Conservation (phyloP, 37 sponge, comb jelly and placozoan species). For the Mnemiopsis leidyi region DNA sequence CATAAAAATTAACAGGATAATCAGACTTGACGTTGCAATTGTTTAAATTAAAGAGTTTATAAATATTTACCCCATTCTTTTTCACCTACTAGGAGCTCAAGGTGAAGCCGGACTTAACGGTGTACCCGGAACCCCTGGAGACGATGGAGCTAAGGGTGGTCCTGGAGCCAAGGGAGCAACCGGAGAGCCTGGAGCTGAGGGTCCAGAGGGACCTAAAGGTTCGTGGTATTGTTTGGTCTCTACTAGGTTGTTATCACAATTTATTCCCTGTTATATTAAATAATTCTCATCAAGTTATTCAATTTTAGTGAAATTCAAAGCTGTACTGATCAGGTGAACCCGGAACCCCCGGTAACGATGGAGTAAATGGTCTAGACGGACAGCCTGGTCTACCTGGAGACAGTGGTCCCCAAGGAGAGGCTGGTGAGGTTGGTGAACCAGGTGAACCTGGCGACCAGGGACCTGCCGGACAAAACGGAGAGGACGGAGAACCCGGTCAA, state of each 20-base stretch:
- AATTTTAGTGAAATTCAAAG: too few relatives aligned
- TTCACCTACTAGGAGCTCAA: not conserved
- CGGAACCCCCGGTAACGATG: constrained; percentile 23
- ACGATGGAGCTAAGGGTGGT: not conserved
- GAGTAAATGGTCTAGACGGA: constrained; percentile 30
- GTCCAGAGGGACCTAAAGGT: constrained; percentile 14
- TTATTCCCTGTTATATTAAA: too few relatives aligned
- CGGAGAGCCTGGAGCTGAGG: constrained; percentile 27
- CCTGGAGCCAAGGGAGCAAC: not conserved
- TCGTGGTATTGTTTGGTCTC: not conserved
- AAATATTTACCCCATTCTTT: too few relatives aligned
- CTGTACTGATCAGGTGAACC: not conserved
- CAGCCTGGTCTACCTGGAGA: constrained; percentile 8
- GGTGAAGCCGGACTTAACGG: not conserved
- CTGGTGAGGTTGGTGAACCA: not conserved
- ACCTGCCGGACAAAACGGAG: not conserved
- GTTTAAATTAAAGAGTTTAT: too few relatives aligned
- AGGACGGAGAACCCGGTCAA: not conserved
- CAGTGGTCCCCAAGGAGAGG: not conserved
- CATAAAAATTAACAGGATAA: too few relatives aligned
- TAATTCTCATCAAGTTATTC: too few relatives aligned
- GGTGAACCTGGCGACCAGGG: constrained; percentile 1
- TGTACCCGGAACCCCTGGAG: not conserved
- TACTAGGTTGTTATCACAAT: too few relatives aligned
- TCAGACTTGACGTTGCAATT: too few relatives aligned